These are phyloP conservation scores for Agrochola lychnidis DNA, from an alignment of 2,888 invertebrate genomes.

Conservation along the genomic window DNA sequence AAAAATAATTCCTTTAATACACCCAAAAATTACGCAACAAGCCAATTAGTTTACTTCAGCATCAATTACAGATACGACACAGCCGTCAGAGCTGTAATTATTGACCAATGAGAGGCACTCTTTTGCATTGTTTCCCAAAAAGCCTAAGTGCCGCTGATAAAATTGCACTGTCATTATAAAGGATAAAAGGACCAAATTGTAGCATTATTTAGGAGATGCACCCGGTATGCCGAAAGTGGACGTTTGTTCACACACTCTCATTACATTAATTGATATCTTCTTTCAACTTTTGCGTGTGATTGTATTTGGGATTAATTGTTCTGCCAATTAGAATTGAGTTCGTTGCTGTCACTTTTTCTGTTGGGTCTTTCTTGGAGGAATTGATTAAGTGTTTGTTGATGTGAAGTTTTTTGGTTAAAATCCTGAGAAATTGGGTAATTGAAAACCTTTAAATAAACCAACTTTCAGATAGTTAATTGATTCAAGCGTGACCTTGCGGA, in stretches of 20 bases:
- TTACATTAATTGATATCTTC: conserved; percentile 55
- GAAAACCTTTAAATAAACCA: neutral
- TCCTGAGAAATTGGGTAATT: neutral
- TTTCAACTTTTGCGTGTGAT: conserved; percentile 48
- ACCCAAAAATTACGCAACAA: conserved; percentile 44
- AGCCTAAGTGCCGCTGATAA: conserved; percentile 38
- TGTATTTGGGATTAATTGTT: conserved; percentile 47
- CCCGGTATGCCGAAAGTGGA: conserved; percentile 41
- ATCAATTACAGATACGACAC: conserved; percentile 58
- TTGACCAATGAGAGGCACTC: conserved; percentile 31
- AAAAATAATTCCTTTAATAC: conserved; percentile 21
- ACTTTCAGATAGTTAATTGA: neutral
- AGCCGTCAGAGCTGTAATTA: conserved; percentile 49
- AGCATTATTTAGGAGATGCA: conserved; percentile 52
- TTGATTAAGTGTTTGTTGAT: neutral
- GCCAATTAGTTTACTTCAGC: conserved; percentile 52
- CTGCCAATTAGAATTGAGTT: conserved; percentile 7
- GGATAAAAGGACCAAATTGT: conserved; percentile 44
- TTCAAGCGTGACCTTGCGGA: too few relatives aligned
- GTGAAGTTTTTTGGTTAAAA: neutral
- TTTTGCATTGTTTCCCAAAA: conserved; percentile 48
- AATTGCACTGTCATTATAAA: conserved; percentile 53
- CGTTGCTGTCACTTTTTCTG: neutral
- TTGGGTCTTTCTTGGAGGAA: neutral
- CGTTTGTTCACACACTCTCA: conserved; percentile 53